Conservation (phyloP, 2,888 invertebrate genomes). For the Drosophila kambysellisi region DNA sequence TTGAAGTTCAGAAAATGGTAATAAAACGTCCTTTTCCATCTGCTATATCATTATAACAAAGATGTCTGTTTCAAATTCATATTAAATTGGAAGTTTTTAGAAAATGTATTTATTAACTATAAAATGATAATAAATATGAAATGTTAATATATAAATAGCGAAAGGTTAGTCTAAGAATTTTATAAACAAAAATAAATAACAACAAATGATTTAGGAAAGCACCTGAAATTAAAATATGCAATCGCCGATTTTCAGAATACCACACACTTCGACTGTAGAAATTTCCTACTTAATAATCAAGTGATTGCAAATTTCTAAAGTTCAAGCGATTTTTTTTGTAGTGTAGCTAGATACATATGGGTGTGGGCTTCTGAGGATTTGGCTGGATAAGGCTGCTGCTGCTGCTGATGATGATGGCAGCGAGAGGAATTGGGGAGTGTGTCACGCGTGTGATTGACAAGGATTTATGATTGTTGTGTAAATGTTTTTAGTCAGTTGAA, state of each 20-base stretch:
- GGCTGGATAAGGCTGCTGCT: slow-evolving; percentile 50
- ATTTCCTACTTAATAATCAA: background rate
- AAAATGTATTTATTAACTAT: background rate
- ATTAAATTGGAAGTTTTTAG: background rate
- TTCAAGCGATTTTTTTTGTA: background rate
- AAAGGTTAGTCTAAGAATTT: no score
- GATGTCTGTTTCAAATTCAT: no score
- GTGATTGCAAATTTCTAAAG: background rate
- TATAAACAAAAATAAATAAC: no score
- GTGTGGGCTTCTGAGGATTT: slow-evolving; percentile 10
- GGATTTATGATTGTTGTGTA: slow-evolving; percentile 79
- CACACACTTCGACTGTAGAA: background rate
- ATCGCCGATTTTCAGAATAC: no score
- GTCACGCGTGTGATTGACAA: slow-evolving; percentile 81
- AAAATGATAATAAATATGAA: background rate
- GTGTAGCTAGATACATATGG: background rate
- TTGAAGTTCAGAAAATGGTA: no score
- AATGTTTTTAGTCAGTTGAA: slow-evolving; percentile 68
- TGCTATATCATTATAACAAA: no score
- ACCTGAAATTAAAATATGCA: no score
- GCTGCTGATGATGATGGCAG: slow-evolving; percentile 68
- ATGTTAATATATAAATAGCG: background rate
- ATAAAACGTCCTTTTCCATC: background rate
- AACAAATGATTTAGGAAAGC: no score
- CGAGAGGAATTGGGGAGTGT: slow-evolving; percentile 43